Conservation (phyloP, 2,888 invertebrate genomes). For the Lumbricus terrestris region DNA sequence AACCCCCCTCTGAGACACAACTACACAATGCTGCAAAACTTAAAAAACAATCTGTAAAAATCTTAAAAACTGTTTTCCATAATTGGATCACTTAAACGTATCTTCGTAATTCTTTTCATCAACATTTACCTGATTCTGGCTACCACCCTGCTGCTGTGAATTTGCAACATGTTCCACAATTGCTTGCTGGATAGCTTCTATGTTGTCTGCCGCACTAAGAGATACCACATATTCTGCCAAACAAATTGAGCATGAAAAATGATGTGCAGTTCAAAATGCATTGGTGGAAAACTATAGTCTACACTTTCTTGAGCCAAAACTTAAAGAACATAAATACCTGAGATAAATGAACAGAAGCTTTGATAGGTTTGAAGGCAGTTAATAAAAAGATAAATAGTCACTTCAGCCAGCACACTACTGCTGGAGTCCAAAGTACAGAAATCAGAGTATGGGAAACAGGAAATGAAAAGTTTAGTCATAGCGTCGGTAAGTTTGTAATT, state of each 20-base stretch:
- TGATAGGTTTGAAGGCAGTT: neutral
- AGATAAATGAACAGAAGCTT: neutral
- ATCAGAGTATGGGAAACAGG: neutral
- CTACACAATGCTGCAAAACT: neutral
- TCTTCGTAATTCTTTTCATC: neutral
- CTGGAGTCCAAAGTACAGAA: neutral
- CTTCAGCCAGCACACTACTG: neutral
- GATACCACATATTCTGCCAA: conserved; percentile 35
- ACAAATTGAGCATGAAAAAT: neutral
- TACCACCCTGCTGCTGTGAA: conserved; percentile 33
- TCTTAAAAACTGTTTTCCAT: neutral
- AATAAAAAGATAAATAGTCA: neutral
- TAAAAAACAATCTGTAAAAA: neutral
- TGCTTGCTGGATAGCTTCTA: conserved; percentile 36
- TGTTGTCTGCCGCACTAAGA: conserved; percentile 26
- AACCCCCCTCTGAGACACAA: neutral
- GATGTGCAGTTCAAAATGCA: neutral
- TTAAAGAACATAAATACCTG: neutral
- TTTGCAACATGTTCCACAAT: conserved; percentile 35
- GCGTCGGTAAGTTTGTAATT: too few relatives aligned
- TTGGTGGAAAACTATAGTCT: neutral
- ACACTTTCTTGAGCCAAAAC: neutral
- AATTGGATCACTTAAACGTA: neutral
- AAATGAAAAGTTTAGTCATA: neutral
- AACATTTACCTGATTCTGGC: conserved; percentile 20